Conservation (phyloP, 2,888 invertebrate species). For the Megamerina dolium region DNA sequence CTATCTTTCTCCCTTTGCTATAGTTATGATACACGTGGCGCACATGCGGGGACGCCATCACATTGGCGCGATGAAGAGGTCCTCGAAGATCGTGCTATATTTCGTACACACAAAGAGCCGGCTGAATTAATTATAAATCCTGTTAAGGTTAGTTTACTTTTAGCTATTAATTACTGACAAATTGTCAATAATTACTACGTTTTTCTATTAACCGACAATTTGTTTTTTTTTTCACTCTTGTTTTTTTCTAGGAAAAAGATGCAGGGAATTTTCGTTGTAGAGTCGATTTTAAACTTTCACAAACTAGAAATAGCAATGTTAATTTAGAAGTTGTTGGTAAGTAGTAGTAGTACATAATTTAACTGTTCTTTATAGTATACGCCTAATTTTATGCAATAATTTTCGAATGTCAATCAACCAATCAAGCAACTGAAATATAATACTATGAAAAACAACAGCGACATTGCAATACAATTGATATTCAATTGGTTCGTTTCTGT, state of each 20-base stretch:
- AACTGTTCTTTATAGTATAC: too few relatives aligned
- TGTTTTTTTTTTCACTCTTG: conserved; percentile 1
- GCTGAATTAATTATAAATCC: conserved; percentile 58
- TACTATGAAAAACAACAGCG: too few relatives aligned
- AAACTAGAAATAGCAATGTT: conserved; percentile 70
- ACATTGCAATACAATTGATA: too few relatives aligned
- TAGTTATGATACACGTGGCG: conserved; percentile 59
- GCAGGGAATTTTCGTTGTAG: conserved; percentile 70
- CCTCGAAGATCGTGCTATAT: conserved; percentile 57
- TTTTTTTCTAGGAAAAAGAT: conserved; percentile 55
- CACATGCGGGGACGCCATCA: conserved; percentile 54
- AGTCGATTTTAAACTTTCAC: conserved; percentile 71
- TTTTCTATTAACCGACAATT: background rate
- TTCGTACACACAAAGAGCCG: conserved; percentile 56
- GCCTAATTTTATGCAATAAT: too few relatives aligned
- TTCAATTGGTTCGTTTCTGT: background rate
- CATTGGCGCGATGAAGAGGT: conserved; percentile 60
- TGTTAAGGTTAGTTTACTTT: conserved; percentile 49
- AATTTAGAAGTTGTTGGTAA: conserved; percentile 73
- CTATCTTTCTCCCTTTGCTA: conserved; percentile 10
- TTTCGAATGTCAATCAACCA: too few relatives aligned
- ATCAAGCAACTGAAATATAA: too few relatives aligned
- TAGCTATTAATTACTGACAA: background rate
- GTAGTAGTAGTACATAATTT: too few relatives aligned
- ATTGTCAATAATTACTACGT: too few relatives aligned